These are phyloP conservation scores for Ailurus styani DNA, from an alignment of 2,113 vertebrate genomes.

Conservation along the genomic window DNA sequence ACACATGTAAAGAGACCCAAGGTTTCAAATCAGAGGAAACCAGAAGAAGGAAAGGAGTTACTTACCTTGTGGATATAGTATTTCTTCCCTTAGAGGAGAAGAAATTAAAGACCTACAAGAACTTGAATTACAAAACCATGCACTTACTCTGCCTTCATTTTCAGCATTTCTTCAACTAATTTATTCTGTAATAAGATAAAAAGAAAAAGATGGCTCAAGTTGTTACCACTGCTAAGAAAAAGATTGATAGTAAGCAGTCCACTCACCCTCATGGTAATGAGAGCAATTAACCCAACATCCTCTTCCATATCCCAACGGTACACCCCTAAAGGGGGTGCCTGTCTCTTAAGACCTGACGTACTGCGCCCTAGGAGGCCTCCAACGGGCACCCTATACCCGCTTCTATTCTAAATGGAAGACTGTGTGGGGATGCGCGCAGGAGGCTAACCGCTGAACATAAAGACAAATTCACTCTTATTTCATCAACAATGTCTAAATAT, in stretches of 20 bases:
- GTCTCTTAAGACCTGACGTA: not conserved
- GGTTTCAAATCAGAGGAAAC: not conserved
- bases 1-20: not conserved
- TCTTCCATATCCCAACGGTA: not conserved
- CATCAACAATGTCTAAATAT: not conserved
- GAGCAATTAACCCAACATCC: not conserved
- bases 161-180: conserved; percentile 83
- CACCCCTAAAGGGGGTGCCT: not conserved
- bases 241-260: not conserved
- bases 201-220: not conserved
- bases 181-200: conserved; percentile 74
- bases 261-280: not conserved
- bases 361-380: not conserved
- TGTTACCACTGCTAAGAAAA: not conserved
- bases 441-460: not conserved
- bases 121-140: conserved; percentile 13
- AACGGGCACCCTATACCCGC: fast-evolving
- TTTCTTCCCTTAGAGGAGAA: not conserved
- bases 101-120: not conserved
- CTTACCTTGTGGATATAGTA: not conserved
- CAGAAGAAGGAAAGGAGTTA: not conserved
- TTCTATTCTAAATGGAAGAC: not conserved
- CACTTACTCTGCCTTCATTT: conserved; percentile 88
- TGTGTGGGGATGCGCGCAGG: not conserved
- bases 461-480: not conserved